A percentile compares a stretch with the other conserved stretches of the same genome.
phyloP scores from a whole-genome alignment of 2,113 vertebrate genomes.

The Anseranas semipalmata region DNA sequence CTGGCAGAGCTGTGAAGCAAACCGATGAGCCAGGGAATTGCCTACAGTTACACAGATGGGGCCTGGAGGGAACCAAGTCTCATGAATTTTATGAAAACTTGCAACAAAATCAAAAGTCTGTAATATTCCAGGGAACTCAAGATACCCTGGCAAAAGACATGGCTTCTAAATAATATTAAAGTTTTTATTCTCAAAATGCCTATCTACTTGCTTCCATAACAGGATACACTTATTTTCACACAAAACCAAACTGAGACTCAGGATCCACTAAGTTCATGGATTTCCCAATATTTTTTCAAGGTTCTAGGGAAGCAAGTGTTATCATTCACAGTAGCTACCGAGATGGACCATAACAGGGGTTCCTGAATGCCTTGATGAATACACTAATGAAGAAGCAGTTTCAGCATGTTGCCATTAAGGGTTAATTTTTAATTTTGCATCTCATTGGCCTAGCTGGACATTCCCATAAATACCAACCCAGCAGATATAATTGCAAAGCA shows the following conservation, averaged over 20 bases:
- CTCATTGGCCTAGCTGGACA: slow-evolving; percentile 31
- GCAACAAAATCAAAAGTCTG: background rate
- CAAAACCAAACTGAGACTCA: background rate
- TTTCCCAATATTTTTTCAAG: background rate
- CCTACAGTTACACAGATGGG: background rate
- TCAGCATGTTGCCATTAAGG: background rate
- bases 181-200: rapidly evolving
- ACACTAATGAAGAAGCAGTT: background rate
- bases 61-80: background rate
- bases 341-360: background rate
- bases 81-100: background rate
- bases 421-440: slow-evolving; percentile 55
- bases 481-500: slow-evolving; percentile 69
- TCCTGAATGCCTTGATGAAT: background rate
- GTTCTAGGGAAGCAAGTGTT: background rate
- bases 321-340: background rate
- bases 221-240: background rate
- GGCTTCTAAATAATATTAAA: background rate
- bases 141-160: background rate
- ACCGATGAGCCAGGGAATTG: background rate
- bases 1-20: background rate
- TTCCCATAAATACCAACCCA: slow-evolving; percentile 17
- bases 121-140: background rate
- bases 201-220: background rate
- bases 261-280: background rate